A percentile compares a stretch with the other conserved stretches of the same genome.
These are phyloP conservation scores for Drosophila eugracilis DNA, from an alignment of 1,140 invertebrate genomes.

Conservation along the genomic window DNA sequence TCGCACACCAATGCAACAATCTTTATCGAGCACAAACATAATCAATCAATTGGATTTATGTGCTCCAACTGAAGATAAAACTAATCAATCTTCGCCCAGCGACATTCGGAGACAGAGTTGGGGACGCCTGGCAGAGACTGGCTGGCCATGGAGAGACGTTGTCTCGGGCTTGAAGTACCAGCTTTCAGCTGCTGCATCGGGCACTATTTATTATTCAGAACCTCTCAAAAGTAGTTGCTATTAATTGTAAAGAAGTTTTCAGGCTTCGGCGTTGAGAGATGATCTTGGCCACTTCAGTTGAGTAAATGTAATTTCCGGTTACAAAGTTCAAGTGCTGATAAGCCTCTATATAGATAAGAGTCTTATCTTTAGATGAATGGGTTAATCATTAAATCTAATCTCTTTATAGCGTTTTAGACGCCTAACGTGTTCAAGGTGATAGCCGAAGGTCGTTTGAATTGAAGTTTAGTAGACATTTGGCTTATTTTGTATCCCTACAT, in stretches of 20 bases:
- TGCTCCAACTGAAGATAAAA: constrained; percentile 83
- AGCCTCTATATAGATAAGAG: constrained; percentile 8
- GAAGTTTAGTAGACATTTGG: background rate
- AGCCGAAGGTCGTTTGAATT: background rate
- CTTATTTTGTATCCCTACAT: background rate
- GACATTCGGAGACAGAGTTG: constrained; percentile 54
- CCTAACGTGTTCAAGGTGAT: background rate
- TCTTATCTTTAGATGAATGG: no score
- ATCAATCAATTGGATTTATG: constrained; percentile 85
- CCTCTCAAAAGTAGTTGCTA: constrained; percentile 43
- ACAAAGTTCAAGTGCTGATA: constrained; percentile 4
- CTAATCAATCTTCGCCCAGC: constrained; percentile 81
- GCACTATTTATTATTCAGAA: constrained; percentile 52
- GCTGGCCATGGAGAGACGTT: constrained; percentile 1
- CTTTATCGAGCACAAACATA: constrained; percentile 82
- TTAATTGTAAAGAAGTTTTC: constrained; percentile 58
- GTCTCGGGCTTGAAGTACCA: background rate
- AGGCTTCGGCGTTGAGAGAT: constrained; percentile 26
- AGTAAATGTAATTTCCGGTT: constrained; percentile 33
- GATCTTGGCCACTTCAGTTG: constrained; percentile 4
- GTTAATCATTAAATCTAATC: background rate
- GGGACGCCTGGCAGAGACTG: constrained; percentile 23
- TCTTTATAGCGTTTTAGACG: background rate
- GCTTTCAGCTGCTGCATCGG: constrained; percentile 19
- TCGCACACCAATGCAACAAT: constrained; percentile 75